phyloP scores from a whole-genome alignment of 2,113 vertebrate genomes.

The Empidonax alnorum region DNA sequence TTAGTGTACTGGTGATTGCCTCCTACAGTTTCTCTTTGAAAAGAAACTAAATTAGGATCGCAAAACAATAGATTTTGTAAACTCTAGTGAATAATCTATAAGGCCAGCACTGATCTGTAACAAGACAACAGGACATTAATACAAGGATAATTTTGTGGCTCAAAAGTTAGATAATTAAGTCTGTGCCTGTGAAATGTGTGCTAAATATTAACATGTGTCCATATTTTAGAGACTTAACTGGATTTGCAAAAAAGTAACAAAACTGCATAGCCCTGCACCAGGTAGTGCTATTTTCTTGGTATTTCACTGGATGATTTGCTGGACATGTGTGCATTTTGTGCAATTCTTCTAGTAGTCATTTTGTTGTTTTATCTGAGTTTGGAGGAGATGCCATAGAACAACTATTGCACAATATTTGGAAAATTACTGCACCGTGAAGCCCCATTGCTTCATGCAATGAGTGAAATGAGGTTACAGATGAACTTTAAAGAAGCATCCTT shows the following conservation, averaged over 20 bases:
- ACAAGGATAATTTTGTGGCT: neutral
- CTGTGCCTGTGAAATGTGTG: neutral
- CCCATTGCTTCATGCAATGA: neutral
- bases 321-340: neutral
- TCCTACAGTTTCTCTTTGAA: conserved; percentile 60
- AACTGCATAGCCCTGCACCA: neutral
- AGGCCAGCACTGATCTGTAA: neutral
- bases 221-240: neutral
- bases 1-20: conserved; percentile 34
- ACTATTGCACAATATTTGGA: neutral
- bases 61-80: conserved; percentile 60
- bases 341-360: neutral
- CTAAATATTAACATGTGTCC: neutral
- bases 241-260: neutral
- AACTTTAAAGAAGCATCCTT: neutral
- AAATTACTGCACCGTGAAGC: neutral
- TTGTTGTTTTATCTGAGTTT: neutral
- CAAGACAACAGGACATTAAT: neutral
- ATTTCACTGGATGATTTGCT: neutral
- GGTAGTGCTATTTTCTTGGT: neutral
- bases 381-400: neutral
- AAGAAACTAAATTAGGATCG: conserved; percentile 58
- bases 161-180: neutral
- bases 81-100: neutral
- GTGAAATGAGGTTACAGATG: neutral